phyloP scores from a whole-genome alignment of 2,797 vertebrate genomes.

The Myotis findleyi region DNA sequence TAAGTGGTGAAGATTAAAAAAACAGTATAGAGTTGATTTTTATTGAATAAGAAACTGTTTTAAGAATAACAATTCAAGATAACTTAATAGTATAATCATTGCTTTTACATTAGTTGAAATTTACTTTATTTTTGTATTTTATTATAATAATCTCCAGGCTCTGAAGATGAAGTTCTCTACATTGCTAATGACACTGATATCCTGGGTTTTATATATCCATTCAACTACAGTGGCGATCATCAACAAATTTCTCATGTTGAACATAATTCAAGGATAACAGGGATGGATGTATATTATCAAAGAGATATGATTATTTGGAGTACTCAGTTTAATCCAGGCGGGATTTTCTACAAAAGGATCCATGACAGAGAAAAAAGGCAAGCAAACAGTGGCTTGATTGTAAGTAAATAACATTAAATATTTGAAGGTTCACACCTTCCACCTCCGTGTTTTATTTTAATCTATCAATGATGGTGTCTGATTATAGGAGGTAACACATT shows the following conservation, averaged over 20 bases:
- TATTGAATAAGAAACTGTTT: constrained; percentile 52
- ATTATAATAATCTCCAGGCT: constrained; percentile 93
- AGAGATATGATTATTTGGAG: constrained; percentile 99
- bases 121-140: constrained; percentile 90
- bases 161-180: constrained; percentile 99
- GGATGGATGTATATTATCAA: constrained; percentile 97
- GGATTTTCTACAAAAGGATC: constrained; percentile 97
- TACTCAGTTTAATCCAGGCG: constrained; percentile 98
- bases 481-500: background rate
- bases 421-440: background rate
- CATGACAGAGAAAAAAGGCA: constrained; percentile 93
- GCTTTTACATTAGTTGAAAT: constrained; percentile 85
- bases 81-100: constrained; percentile 74
- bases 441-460: background rate
- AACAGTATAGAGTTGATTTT: background rate
- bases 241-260: constrained; percentile 97
- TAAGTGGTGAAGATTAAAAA: background rate
- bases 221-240: constrained; percentile 97
- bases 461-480: background rate
- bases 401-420: constrained; percentile 89
- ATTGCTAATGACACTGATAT: constrained; percentile 99
- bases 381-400: constrained; percentile 95
- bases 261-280: constrained; percentile 98
- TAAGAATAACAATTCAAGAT: constrained; percentile 71
- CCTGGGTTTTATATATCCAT: constrained; percentile 99